These are phyloP conservation scores for Mimas tiliae DNA, from an alignment of 2,888 invertebrate species.

Conservation along the genomic window DNA sequence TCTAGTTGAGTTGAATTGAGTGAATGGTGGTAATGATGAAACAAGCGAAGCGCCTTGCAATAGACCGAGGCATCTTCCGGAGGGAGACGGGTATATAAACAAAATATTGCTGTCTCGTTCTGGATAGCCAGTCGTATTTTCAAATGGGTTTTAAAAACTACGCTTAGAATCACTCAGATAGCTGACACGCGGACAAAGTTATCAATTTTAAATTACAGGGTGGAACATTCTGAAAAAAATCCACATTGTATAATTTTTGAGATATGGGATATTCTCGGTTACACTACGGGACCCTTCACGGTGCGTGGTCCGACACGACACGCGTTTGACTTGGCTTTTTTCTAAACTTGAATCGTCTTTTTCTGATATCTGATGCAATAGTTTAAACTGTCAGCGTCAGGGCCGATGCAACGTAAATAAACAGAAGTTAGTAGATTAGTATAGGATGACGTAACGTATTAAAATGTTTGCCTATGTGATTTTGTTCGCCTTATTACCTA, in stretches of 20 bases:
- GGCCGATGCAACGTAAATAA: background rate
- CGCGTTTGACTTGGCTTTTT: too few relatives aligned
- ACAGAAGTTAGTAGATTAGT: background rate
- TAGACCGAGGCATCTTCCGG: constrained; percentile 44
- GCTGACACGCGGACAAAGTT: too few relatives aligned
- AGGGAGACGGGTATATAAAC: constrained; percentile 51
- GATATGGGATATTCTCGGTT: too few relatives aligned
- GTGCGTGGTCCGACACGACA: too few relatives aligned
- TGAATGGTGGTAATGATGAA: constrained; percentile 48
- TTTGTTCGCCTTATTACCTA: background rate
- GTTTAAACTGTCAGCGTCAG: background rate
- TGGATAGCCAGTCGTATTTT: too few relatives aligned
- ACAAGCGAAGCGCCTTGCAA: constrained; percentile 48
- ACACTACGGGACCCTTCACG: too few relatives aligned
- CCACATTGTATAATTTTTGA: too few relatives aligned
- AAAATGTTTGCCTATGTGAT: background rate
- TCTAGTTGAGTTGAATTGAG: background rate
- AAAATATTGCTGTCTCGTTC: constrained; percentile 41
- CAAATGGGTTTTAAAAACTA: too few relatives aligned
- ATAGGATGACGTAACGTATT: background rate
- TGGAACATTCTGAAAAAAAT: too few relatives aligned
- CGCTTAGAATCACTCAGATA: too few relatives aligned
- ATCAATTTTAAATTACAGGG: too few relatives aligned
- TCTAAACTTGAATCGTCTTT: background rate
- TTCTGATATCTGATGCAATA: background rate